phyloP scores from a whole-genome alignment of 2,113 vertebrate genomes.

The Puntigrus tetrazona region DNA sequence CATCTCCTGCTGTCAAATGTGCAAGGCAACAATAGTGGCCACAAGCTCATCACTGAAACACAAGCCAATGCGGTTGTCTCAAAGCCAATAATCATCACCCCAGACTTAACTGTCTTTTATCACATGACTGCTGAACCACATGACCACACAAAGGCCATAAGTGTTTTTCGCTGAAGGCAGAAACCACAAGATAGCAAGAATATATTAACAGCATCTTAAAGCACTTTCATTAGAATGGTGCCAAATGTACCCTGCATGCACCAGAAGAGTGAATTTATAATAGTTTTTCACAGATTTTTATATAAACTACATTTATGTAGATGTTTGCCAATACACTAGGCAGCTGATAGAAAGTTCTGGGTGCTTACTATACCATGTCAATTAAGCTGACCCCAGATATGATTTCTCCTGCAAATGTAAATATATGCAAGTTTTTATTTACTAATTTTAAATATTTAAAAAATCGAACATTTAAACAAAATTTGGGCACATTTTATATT shows the following conservation, averaged over 20 bases:
- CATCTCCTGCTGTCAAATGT: constrained; percentile 10
- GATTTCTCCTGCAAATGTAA: no score
- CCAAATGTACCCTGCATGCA: constrained; percentile 22
- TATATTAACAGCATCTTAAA: background rate
- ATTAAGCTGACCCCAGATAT: no score
- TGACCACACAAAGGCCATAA: background rate
- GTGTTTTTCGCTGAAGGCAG: background rate
- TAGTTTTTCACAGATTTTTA: background rate
- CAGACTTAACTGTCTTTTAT: background rate
- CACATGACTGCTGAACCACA: constrained; percentile 1
- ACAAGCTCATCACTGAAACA: constrained; percentile 51
- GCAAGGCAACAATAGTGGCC: background rate
- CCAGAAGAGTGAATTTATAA: background rate
- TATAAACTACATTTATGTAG: no score
- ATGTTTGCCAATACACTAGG: no score
- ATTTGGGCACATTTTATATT: no score
- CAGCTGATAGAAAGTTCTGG: no score
- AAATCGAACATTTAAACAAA: no score
- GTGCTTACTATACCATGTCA: no score
- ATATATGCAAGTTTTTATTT: no score
- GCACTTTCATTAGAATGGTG: background rate
- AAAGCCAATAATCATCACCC: constrained; percentile 38
- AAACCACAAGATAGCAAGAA: background rate
- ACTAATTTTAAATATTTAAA: no score
- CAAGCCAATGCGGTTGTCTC: constrained; percentile 49